Percentiles rank a stretch among this genome's conserved stretches.
phyloP scores from a whole-genome alignment of 2,113 vertebrate genomes.

The Passer domesticus region DNA sequence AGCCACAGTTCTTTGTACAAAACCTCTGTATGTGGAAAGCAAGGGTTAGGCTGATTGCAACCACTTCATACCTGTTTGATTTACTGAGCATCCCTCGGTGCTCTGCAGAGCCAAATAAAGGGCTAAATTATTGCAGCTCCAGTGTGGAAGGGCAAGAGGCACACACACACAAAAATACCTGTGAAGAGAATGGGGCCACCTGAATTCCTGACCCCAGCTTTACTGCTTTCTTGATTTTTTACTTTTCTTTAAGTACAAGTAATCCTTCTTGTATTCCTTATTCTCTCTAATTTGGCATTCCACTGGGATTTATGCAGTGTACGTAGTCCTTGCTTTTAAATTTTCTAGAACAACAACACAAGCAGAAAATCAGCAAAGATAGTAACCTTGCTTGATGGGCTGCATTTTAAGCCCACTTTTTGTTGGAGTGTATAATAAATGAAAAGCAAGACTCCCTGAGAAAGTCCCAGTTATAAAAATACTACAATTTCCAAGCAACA shows the following conservation, averaged over 20 bases:
- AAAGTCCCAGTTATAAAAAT: background rate
- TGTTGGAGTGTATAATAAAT: background rate
- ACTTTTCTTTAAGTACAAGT: background rate
- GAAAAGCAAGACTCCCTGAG: background rate
- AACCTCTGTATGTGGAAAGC: background rate
- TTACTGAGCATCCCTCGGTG: background rate
- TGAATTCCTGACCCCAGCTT: background rate
- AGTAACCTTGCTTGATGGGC: background rate
- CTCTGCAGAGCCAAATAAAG: slow-evolving; percentile 17
- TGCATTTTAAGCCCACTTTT: background rate
- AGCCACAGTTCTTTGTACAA: background rate
- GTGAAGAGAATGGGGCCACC: background rate
- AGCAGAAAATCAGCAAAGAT: background rate
- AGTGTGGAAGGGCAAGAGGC: background rate
- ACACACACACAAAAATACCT: background rate
- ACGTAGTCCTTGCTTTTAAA: background rate
- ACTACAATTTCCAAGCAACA: background rate
- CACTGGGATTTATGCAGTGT: background rate
- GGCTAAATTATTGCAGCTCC: background rate
- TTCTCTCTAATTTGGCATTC: background rate
- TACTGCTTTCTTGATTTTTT: background rate
- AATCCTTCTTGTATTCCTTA: background rate
- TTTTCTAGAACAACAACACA: background rate
- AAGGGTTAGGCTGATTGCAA: background rate
- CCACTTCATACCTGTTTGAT: slow-evolving; percentile 15